Percentiles rank a stretch among this genome's conserved stretches.
Conservation (phyloP, 1,140 invertebrate genomes). For the Heliothis virescens region DNA sequence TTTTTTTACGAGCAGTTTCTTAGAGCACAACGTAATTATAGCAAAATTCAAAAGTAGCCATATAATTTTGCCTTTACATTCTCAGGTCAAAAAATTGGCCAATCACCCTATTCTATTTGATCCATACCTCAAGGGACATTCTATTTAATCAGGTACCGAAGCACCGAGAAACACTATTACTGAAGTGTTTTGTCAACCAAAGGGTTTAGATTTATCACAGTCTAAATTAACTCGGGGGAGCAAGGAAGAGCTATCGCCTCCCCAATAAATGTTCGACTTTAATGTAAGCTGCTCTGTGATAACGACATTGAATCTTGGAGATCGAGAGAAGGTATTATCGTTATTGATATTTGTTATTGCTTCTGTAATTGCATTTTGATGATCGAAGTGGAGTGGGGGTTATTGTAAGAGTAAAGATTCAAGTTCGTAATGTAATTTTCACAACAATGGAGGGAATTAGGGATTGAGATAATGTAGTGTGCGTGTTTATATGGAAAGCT, state of each 20-base stretch:
- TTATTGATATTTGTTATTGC: conserved; percentile 27
- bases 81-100: too few relatives aligned
- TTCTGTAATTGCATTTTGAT: conserved; percentile 28
- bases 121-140: too few relatives aligned
- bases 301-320: conserved; percentile 17
- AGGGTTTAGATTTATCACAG: conserved; percentile 13
- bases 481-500: too few relatives aligned
- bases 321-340: background rate
- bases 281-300: conserved; percentile 27
- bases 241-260: conserved; percentile 1
- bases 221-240: conserved; percentile 1
- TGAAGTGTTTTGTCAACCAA: conserved; percentile 30
- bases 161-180: conserved; percentile 2
- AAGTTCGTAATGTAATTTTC: background rate
- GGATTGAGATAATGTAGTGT: too few relatives aligned
- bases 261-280: conserved; percentile 12
- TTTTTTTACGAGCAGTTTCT: too few relatives aligned
- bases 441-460: background rate
- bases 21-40: too few relatives aligned
- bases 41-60: too few relatives aligned
- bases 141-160: background rate
- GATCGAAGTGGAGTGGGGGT: background rate
- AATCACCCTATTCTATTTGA: too few relatives aligned
- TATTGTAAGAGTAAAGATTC: background rate
- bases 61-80: too few relatives aligned